Percentiles rank a stretch among this genome's conserved stretches.
Evolutionary conservation across 1,140 invertebrate genomes (phyloP).

Genomic region (Drosophila kohkoa): DNA sequence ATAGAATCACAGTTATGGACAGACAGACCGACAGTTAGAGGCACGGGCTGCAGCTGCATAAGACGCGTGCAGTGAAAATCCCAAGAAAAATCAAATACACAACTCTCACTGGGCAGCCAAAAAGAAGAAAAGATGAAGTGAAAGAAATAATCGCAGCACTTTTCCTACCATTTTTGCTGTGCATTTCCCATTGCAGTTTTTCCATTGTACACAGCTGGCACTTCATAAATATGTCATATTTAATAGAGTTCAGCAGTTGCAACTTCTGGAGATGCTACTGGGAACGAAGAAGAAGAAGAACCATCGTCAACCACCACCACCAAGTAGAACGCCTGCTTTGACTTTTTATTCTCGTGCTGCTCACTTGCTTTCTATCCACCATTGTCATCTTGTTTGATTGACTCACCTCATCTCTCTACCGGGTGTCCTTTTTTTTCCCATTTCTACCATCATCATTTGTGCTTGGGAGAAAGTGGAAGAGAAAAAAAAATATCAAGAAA

Average conservation of each 20-base stretch:
- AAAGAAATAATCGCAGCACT: conserved; percentile 52
- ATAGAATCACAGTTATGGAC: background rate
- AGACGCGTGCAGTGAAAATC: conserved; percentile 51
- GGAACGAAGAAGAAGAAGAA: conserved; percentile 13
- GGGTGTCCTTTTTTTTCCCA: conserved; percentile 70
- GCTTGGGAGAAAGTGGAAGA: conserved; percentile 49
- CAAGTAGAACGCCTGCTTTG: conserved; percentile 46
- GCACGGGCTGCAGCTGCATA: conserved; percentile 22
- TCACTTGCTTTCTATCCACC: conserved; percentile 62
- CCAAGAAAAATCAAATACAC: conserved; percentile 27
- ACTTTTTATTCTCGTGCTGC: conserved; percentile 36
- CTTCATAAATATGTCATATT: conserved; percentile 85
- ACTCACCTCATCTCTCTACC: conserved; percentile 57
- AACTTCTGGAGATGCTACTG: conserved; percentile 36
- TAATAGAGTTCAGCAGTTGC: conserved; percentile 75
- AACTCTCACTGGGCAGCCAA: background rate
- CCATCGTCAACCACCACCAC: conserved; percentile 52
- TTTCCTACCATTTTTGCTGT: conserved; percentile 50
- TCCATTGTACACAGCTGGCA: conserved; percentile 63
- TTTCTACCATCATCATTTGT: conserved; percentile 11
- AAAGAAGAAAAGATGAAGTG: conserved; percentile 20
- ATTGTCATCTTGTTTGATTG: conserved; percentile 74
- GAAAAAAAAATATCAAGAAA: conserved; percentile 20
- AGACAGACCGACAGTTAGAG: background rate
- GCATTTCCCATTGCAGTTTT: conserved; percentile 55